Evolutionary conservation across 2,113 vertebrate genomes (phyloP), one percentile per base, ranked within the genome.

Genomic region (Recurvirostra avosetta): DNA sequence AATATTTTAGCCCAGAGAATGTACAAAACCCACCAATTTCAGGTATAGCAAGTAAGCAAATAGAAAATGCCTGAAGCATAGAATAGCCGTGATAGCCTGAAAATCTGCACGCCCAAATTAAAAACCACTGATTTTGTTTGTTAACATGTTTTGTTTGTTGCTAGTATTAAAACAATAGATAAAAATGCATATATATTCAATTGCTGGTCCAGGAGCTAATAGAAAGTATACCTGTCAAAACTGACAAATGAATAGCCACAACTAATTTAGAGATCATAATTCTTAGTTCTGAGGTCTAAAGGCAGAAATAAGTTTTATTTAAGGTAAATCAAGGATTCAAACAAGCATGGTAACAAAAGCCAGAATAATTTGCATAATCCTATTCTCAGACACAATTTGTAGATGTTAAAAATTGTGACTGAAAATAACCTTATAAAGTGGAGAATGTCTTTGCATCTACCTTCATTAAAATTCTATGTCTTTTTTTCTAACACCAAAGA

Each of bases 241-340:
- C 53, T 96, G 95, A 98, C 95, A 97, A 98, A 98, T 97, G 96
- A 96, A 94, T 86, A 94, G 68, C 76, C 84, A 93, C 68, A 68
- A 97, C 68, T 94, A 86, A 97, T 23, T 96, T 84, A 84, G 40
- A 95, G 77, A 96, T 88, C 83, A 90, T 73, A 90, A 78, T 66
- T 93, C 22, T 8, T 75, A 75, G 34, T 77, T 95, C 86, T 52
- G 77, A 96, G 88, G 36, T 90, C 67, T 47, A 65, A 84, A 94
- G 73, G 55, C 59, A 76, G 83, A 93, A 95, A 91, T 59, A 8
- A 34, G 8, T 90, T 76, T 61, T 66, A 50, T 65, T 86, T 87
- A 27, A 80, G 65, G 26, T 36, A 75, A 83, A 73, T 50, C 49
- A 65, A 49, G 38, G 55, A 66, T 92, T 91, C 52, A 86, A 76